phyloP scores from a whole-genome alignment of 92 coral and sea anemone genomes.

The Phenganax stokvisi region DNA sequence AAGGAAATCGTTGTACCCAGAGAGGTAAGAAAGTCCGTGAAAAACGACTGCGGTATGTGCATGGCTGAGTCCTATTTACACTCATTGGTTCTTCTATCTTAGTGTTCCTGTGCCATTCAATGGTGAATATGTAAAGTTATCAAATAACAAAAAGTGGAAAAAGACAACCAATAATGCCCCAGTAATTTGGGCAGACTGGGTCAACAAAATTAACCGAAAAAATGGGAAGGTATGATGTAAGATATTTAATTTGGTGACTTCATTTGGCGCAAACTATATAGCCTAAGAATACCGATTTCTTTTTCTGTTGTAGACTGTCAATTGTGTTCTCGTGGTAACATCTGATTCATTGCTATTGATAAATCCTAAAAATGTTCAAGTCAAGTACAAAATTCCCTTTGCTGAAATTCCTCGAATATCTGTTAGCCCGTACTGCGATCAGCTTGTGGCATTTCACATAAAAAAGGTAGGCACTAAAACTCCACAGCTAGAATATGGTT shows the following conservation, averaged over 20 bases:
- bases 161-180: slow-evolving; percentile 54
- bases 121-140: slow-evolving; percentile 69
- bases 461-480: slow-evolving; percentile 49
- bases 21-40: slow-evolving; percentile 49
- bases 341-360: slow-evolving; percentile 59
- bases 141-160: slow-evolving; percentile 80
- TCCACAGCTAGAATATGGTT: neutral
- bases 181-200: slow-evolving; percentile 80
- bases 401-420: slow-evolving; percentile 73
- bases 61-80: neutral
- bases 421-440: slow-evolving; percentile 77
- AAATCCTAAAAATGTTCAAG: slow-evolving; percentile 62
- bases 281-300: neutral
- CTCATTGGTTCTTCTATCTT: neutral
- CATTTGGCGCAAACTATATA: neutral
- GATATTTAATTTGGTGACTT: too few species aligned
- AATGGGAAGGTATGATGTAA: slow-evolving; percentile 72
- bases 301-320: slow-evolving; percentile 55
- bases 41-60: neutral
- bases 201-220: slow-evolving; percentile 73
- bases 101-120: slow-evolving; percentile 85
- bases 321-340: slow-evolving; percentile 71
- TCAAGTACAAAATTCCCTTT: slow-evolving; percentile 68
- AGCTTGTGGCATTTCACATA: slow-evolving; percentile 73
- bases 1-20: slow-evolving; percentile 73